Evolutionary conservation across 1,140 invertebrate species (phyloP).

Genomic region (Caenorhabditis inopinata): DNA sequence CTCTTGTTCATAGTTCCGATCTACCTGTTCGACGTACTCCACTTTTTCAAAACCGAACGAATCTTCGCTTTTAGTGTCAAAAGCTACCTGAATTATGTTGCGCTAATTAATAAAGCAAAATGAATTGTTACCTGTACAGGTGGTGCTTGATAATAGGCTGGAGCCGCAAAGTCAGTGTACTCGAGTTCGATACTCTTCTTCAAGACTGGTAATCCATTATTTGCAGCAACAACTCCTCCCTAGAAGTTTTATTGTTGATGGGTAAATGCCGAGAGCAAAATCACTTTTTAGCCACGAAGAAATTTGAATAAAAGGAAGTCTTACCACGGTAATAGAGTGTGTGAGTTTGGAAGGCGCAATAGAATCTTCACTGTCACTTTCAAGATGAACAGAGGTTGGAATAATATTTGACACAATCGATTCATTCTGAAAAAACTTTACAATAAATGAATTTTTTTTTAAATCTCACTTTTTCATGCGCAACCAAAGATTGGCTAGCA

Average conservation of each 20-base stretch:
- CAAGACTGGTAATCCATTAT: not conserved
- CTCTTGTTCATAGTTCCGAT: not conserved
- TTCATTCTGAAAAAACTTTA: not conserved
- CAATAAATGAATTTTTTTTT: too few relatives aligned
- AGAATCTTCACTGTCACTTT: conserved; percentile 10
- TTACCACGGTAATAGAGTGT: not conserved
- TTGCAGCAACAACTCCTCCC: not conserved
- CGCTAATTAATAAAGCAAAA: not conserved
- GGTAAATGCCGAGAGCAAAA: too few relatives aligned
- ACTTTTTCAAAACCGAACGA: conserved; percentile 27
- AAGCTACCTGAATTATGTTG: not conserved
- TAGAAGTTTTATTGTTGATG: too few relatives aligned
- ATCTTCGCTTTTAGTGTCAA: conserved; percentile 18
- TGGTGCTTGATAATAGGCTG: not conserved
- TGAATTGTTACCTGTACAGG: not conserved
- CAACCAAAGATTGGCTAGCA: not conserved
- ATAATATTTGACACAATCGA: not conserved
- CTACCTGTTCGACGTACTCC: conserved; percentile 16
- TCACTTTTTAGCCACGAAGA: too few relatives aligned
- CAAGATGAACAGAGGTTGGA: not conserved
- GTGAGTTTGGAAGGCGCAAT: conserved; percentile 10
- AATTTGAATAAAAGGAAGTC: not conserved
- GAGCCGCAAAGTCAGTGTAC: not conserved
- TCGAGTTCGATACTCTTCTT: not conserved
- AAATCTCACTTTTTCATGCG: conserved; percentile 29